phyloP scores from a whole-genome alignment of 2,797 vertebrate species.

The Xerus rutilus region DNA sequence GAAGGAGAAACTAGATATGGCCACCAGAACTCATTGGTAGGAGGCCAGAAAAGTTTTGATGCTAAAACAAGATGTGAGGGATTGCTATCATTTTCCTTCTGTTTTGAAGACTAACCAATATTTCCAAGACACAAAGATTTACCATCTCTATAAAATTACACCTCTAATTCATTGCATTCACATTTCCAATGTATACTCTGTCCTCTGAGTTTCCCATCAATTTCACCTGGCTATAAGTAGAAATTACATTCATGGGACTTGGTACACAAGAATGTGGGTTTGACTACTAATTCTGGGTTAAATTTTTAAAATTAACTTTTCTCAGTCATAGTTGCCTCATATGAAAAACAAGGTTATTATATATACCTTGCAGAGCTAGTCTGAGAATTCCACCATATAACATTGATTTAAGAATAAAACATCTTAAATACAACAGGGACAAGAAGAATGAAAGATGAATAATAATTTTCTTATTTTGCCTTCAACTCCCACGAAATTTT shows the following conservation, averaged over 20 bases:
- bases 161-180: not conserved
- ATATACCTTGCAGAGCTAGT: not conserved
- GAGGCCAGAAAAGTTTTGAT: not conserved
- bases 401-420: constrained; percentile 15
- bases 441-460: constrained; percentile 25
- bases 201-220: not conserved
- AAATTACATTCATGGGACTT: not conserved
- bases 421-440: not conserved
- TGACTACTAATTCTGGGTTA: not conserved
- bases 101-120: not conserved
- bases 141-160: not conserved
- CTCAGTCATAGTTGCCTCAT: not conserved
- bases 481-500: not conserved
- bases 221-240: not conserved
- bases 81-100: not conserved
- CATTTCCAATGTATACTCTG: constrained; percentile 12
- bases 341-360: not conserved
- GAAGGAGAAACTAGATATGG: not conserved
- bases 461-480: not conserved
- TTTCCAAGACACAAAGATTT: not conserved
- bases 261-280: not conserved
- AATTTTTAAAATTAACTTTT: not conserved
- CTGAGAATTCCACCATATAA: not conserved
- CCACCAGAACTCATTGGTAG: not conserved
- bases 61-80: not conserved